Base-by-base conservation (phyloP, 2,888 invertebrate species). In the Drosophila nr. medialis region DNA sequence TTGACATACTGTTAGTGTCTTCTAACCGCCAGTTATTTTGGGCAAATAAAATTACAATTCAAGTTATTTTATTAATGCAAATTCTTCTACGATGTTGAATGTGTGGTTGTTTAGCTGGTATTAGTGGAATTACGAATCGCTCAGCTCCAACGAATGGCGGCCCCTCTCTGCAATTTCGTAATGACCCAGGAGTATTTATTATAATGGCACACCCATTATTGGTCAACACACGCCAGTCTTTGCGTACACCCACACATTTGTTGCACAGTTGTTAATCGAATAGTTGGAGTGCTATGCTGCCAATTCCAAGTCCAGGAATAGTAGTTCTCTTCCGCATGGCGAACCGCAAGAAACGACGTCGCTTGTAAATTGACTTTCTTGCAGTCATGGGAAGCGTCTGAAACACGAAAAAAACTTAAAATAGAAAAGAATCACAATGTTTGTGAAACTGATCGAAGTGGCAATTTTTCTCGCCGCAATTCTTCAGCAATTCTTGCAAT, bases 171-270 rank as follows among this genome's bases (percentile, higher is more conserved):
- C 40, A 69, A 66, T 64, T 68, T 54, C 51, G 40, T 65, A 71
- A 86, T 71, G 66, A 48, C 59, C 30, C 24, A 21, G 50, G n/a
- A 53, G 49, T 51, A 60, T 66, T 77, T 72, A 69, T 70, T 62
- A 62, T 81, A 84, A 72, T 87, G 72, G 29, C 54, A 50, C 24
- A 45, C 45, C 70, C 62, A 82, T 79, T 82, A 74, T 69, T 76
- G 81, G 70, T 73, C 68, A 77, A 60, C 72, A 50, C 40, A 29
- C 36, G 24, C 32, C 49, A 38, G 54, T 45, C 15, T 58, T 61
- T 32, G 18, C 51, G 42, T 42, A 60, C 61, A 38, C 54, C 49
- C 50, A 53, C 69, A 13, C 64, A 27, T 13, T 18, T 49, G 21
- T 18, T 21, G 24, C 27, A 8, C 18, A 36, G 65, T 58, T 58